Evolutionary conservation across 2,888 invertebrate genomes (phyloP).

Genomic region (Zonitis immaculata): DNA sequence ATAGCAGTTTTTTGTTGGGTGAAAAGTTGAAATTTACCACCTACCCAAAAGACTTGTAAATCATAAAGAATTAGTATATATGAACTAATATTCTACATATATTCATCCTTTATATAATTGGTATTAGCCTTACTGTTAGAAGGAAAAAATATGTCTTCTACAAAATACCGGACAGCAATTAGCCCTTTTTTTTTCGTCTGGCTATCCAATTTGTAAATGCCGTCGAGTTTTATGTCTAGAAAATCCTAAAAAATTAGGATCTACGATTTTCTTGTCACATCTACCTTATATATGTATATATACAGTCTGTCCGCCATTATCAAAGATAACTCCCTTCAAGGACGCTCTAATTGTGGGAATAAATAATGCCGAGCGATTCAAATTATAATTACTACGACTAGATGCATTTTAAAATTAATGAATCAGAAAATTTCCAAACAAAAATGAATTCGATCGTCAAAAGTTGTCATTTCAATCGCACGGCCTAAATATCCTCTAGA

Average conservation of each 20-base stretch:
- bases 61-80: background rate
- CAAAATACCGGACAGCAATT: background rate
- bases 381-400: too few species aligned
- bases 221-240: background rate
- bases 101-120: background rate
- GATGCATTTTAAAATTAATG: too few species aligned
- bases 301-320: too few species aligned
- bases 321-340: too few species aligned
- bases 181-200: background rate
- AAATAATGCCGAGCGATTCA: too few species aligned
- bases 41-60: background rate
- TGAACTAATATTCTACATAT: background rate
- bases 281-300: too few species aligned
- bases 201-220: background rate
- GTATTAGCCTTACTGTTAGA: background rate
- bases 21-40: background rate
- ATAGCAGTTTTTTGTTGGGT: background rate
- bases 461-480: too few species aligned
- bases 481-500: too few species aligned
- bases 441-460: too few species aligned
- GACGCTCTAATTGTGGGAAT: too few species aligned
- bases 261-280: background rate
- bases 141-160: background rate
- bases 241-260: conserved; percentile 9
- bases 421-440: too few species aligned